Evolutionary conservation across 2,113 vertebrate genomes (phyloP), one percentile per base, ranked within the genome.

Genomic region (Anhinga rufa): DNA sequence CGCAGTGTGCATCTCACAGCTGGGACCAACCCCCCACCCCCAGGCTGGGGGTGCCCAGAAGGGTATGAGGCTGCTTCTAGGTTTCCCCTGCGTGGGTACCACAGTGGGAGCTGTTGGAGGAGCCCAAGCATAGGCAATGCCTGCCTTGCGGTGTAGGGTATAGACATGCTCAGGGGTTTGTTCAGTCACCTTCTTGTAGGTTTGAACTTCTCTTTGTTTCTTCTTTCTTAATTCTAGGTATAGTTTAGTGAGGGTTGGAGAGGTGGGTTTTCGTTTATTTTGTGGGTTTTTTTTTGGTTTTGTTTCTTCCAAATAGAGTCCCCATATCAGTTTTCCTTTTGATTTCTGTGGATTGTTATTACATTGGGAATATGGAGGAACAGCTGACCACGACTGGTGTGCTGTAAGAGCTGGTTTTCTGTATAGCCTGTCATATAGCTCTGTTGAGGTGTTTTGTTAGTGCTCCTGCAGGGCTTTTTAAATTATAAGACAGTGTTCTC

Each of bases 381-480:
- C n/a, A 72, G 42, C 36, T 84, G 70, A 60, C 42, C 0, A 2
- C 84, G 54, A 75, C 54, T 60, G 10, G 29, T 46, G 80, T 77
- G 57, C 49, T 88, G 9, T n/a, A 92, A 58, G 55, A 90, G 49
- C 20, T 74, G 31, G 32, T 16, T 91, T 86, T 91, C 38, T 78
- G 38, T 71, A 18, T 48, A 46, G 54, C 46, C 26, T 84, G 22
- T 64, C 51, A 29, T 54, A 46, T 38, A 81, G 31, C 65, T 86
- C 83, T 84, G 3, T 28, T 51, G 58, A 80, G 42, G 22, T 28
- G 13, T 86, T 92, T 61, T 21, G 25, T 75, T 91, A 82, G 86
- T 75, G 55, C 55, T 92, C 48, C 91, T 84, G 77, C 29, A 93
- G 72, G 52, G 80, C 28, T 92, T 86, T 93, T 70, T 9, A 78